Conservation (phyloP, 2,888 invertebrate genomes). For the Sepiola atlantica region DNA sequence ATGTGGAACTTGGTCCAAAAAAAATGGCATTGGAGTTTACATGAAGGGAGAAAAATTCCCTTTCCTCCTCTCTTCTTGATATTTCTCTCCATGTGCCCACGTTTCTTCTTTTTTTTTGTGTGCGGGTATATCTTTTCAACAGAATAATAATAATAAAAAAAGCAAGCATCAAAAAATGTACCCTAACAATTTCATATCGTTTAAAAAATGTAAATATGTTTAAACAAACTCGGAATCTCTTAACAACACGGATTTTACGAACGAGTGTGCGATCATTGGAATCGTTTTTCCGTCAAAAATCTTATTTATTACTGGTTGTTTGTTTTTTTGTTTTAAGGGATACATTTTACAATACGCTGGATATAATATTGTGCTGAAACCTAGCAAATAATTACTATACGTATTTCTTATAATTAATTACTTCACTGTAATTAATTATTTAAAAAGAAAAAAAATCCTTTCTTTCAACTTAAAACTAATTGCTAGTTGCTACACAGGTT, state of each 20-base stretch:
- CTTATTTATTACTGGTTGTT: neutral
- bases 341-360: neutral
- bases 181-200: neutral
- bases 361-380: too few relatives aligned
- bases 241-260: neutral
- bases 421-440: neutral
- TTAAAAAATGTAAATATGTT: neutral
- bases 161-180: neutral
- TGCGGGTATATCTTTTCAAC: neutral
- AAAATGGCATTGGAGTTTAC: slow-evolving; percentile 1
- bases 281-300: neutral
- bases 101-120: neutral
- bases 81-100: neutral
- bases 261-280: neutral
- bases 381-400: too few relatives aligned
- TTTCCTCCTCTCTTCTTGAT: neutral
- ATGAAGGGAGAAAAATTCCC: neutral
- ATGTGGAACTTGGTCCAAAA: slow-evolving; percentile 18
- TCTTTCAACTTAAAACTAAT: neutral
- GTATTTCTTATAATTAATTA: neutral
- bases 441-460: neutral
- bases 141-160: too few relatives aligned
- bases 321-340: neutral
- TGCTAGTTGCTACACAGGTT: neutral
- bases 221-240: neutral